phyloP scores from a whole-genome alignment of 2,797 vertebrate species.

The Enteromius trimaculatus region DNA sequence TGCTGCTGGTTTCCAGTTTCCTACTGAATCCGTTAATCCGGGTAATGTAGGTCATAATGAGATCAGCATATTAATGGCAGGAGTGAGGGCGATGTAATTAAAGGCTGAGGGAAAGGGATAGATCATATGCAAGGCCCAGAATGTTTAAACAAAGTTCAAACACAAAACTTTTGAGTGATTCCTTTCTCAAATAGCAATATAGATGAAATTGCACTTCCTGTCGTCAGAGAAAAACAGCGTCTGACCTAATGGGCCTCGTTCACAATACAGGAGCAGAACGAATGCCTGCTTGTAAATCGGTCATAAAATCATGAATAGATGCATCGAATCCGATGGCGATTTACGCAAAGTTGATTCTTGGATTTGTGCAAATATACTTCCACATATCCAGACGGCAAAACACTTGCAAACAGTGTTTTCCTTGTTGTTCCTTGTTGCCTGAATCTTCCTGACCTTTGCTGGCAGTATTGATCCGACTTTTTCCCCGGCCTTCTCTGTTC shows the following conservation, averaged over 20 bases:
- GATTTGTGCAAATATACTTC: conserved; percentile 1
- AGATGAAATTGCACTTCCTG: not conserved
- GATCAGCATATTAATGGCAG: conserved; percentile 80
- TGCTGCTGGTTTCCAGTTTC: conserved; percentile 84
- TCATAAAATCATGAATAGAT: not conserved
- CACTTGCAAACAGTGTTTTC: conserved; percentile 28
- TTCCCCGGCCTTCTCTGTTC: conserved; percentile 78
- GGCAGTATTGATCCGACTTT: conserved; percentile 78
- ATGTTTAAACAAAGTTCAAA: conserved; percentile 23
- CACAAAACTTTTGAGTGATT: conserved; percentile 8
- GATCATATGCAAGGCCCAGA: conserved; percentile 19
- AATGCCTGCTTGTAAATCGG: not conserved
- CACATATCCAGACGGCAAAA: not conserved
- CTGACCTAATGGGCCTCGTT: not conserved
- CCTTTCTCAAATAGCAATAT: not conserved
- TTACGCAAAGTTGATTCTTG: conserved; percentile 18
- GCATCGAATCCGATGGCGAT: not conserved
- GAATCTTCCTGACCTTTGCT: conserved; percentile 80
- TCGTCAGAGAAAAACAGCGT: conserved; percentile 26
- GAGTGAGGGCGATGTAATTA: conserved; percentile 32
- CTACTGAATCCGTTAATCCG: conserved; percentile 77
- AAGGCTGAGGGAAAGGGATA: conserved; percentile 2
- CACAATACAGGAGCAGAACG: not conserved
- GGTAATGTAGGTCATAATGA: conserved; percentile 83
- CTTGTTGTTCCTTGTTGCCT: conserved; percentile 71